These are phyloP conservation scores for Lanius ludovicianus DNA, from an alignment of 2,113 vertebrate genomes.

Conservation along the genomic window DNA sequence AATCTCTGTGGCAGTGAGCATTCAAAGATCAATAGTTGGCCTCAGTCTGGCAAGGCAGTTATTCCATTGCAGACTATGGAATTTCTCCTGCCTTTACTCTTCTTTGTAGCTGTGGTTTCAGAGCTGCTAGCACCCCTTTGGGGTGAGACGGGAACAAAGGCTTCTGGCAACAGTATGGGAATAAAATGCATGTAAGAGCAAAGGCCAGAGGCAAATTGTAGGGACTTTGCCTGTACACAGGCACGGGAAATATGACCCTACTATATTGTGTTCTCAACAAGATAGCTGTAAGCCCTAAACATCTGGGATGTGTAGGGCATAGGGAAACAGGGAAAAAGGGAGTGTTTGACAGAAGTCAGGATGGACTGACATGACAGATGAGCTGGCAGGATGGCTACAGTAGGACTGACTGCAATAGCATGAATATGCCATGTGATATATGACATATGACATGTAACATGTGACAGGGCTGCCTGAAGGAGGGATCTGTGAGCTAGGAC, in stretches of 20 bases:
- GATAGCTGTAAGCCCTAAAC: neutral
- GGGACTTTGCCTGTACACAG: neutral
- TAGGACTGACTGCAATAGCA: neutral
- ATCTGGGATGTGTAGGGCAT: neutral
- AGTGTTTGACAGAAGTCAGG: neutral
- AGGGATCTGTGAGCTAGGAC: neutral
- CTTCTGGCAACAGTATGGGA: neutral
- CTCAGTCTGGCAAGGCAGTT: neutral
- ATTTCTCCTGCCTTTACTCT: neutral
- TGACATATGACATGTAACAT: too few relatives aligned
- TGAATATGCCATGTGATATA: neutral
- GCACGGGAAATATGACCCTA: neutral
- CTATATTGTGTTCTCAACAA: neutral
- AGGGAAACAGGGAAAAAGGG: neutral
- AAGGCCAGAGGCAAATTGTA: neutral
- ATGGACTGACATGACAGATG: neutral
- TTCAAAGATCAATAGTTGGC: neutral
- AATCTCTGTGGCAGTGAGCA: neutral
- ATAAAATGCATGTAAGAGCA: neutral
- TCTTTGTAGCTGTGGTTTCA: neutral
- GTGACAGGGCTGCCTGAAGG: neutral
- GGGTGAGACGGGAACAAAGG: neutral
- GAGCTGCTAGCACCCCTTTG: neutral
- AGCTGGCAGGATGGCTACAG: neutral
- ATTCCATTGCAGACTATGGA: neutral